Evolutionary conservation across 2,797 vertebrate species (phyloP).

Genomic region (Sphenopsis melanotis): DNA sequence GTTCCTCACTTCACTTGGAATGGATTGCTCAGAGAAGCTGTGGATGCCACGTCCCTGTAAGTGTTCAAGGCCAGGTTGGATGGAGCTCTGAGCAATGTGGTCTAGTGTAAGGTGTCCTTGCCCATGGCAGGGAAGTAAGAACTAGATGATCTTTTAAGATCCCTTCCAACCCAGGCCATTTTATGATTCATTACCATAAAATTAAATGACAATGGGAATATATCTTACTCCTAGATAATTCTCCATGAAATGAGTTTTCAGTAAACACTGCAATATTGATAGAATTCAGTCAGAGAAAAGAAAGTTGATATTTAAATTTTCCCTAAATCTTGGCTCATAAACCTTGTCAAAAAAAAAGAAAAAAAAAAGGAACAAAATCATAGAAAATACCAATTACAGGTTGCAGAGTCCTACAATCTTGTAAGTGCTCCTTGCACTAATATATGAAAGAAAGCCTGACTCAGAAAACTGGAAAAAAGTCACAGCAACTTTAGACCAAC

Average conservation of each 20-base stretch:
- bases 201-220: not conserved
- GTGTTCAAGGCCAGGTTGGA: not conserved
- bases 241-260: not conserved
- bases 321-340: not conserved
- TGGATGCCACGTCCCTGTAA: not conserved
- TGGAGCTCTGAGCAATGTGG: not conserved
- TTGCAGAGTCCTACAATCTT: not conserved
- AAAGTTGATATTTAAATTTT: not conserved
- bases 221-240: not conserved
- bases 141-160: not conserved
- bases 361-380: not conserved
- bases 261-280: not conserved
- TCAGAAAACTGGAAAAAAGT: not conserved
- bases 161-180: not conserved
- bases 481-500: not conserved
- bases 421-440: not conserved
- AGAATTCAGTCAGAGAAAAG: not conserved
- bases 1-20: not conserved
- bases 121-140: not conserved
- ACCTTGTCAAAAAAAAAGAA: not conserved
- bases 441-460: not conserved
- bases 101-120: not conserved
- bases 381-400: not conserved
- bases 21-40: not conserved
- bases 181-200: not conserved